Conservation (phyloP, 2,888 invertebrate species). For the Isotomurus palustris region DNA sequence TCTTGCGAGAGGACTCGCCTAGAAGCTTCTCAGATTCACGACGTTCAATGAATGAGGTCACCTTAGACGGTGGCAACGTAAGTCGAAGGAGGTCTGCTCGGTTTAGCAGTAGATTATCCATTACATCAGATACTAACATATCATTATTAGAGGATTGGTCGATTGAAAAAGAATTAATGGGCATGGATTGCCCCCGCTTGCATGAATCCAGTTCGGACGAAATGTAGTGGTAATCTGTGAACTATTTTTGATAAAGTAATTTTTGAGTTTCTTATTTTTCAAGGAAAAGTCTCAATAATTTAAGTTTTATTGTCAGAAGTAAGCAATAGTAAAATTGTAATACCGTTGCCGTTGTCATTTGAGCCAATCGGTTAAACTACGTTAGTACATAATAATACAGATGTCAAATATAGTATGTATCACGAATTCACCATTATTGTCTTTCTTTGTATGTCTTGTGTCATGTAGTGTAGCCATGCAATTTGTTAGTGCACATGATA, state of each 20-base stretch:
- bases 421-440: too few relatives aligned
- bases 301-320: background rate
- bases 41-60: background rate
- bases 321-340: too few relatives aligned
- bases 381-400: too few relatives aligned
- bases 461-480: background rate
- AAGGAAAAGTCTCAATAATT: background rate
- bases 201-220: background rate
- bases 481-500: too few relatives aligned
- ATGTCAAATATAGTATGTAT: too few relatives aligned
- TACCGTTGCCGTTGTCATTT: too few relatives aligned
- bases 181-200: constrained; percentile 13
- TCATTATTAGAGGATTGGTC: constrained; percentile 18
- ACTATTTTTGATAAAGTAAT: background rate
- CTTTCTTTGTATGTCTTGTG: background rate
- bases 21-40: background rate
- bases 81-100: too few relatives aligned
- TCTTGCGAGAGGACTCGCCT: too few relatives aligned
- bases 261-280: background rate
- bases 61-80: too few relatives aligned
- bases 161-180: constrained; percentile 26
- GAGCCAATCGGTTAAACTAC: too few relatives aligned
- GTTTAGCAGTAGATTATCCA: too few relatives aligned
- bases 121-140: background rate
- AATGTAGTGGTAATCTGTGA: background rate